Evolutionary conservation across 2,113 vertebrate species (phyloP), one percentile per base, ranked within the genome.

Genomic region (Gobius niger): DNA sequence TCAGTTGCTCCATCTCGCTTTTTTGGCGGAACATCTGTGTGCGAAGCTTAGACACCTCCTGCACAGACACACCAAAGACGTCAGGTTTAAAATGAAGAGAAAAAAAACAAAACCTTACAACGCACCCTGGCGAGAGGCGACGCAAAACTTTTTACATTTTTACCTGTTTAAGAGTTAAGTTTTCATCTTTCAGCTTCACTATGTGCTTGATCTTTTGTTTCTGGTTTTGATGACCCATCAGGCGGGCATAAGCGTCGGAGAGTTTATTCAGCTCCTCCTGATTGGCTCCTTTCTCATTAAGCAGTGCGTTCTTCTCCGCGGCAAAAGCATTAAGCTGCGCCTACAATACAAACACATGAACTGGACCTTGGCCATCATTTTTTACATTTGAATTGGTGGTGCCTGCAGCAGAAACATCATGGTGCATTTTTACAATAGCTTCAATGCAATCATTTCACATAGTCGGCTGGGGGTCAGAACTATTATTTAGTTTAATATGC

Each of bases 151-250:
- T 24, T 7, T 51, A 1, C 0, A 11, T 11, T 4, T 16, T 79
- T 70, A 98, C 98, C 95, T 95, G 94, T 85, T 95, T 97, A 2
- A 99, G 89, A 41, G 90, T 73, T 4, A 83, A 65, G 34, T 99
- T 99, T 72, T 99, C 95, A 62, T 96, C 94, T 75, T 99, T 99
- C 44, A 99, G 24, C 78, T 96, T 98, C 88, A 97, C 91, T 75
- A 99, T 95, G 47, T 99, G 98, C 70, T 95, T 98, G 87, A 99
- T 99, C 92, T 99, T 99, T 89, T 99, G 98, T 80, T 94, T 95
- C 82, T 97, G 95, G 88, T 99, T 99, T 83, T 99, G 98, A 83
- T 99, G 98, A 46, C 98, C 97, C 74, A 99, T 88, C 69, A 99
- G 91, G 24, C 91, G 93, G 15, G 95, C 95, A 44, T 98, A 99